These are phyloP conservation scores for Polia nebulosa DNA, from an alignment of 2,888 invertebrate genomes.

Conservation along the genomic window DNA sequence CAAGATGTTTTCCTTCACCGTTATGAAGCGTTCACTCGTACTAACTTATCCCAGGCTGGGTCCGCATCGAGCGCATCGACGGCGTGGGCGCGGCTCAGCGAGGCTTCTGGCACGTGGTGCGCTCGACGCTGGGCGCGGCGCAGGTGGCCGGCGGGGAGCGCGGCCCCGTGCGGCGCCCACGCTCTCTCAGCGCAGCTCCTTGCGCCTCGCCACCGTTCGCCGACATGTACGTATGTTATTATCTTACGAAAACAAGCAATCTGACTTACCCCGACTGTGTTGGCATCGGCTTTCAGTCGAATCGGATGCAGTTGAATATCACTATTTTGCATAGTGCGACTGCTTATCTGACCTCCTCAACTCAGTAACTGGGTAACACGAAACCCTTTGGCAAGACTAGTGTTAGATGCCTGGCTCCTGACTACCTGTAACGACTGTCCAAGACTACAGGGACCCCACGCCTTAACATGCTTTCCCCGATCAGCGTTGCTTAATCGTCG, in stretches of 20 bases:
- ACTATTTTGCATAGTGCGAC: too few species aligned
- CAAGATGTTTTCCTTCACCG: neutral
- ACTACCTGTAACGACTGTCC: too few species aligned
- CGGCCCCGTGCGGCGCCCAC: conserved; percentile 73
- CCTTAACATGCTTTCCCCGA: too few species aligned
- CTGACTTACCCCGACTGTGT: neutral
- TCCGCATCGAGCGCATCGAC: conserved; percentile 85
- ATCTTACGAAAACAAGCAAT: neutral
- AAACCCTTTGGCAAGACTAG: too few species aligned
- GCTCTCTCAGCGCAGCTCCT: conserved; percentile 69
- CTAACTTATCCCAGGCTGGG: conserved; percentile 78
- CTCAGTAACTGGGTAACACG: too few species aligned
- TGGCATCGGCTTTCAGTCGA: neutral
- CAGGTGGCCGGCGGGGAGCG: conserved; percentile 68
- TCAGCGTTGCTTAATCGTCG: too few species aligned
- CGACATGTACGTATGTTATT: conserved; percentile 74
- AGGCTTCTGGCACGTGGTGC: conserved; percentile 83
- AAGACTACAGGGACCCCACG: too few species aligned
- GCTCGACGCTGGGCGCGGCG: conserved; percentile 80
- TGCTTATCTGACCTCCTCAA: too few species aligned
- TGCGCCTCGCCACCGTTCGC: conserved; percentile 69
- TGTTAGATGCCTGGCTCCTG: too few species aligned
- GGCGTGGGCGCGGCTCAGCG: conserved; percentile 77
- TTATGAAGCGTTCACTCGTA: neutral
- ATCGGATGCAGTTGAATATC: neutral